Conservation (phyloP, 2,797 vertebrate species). For the Glyptemys insculpta region DNA sequence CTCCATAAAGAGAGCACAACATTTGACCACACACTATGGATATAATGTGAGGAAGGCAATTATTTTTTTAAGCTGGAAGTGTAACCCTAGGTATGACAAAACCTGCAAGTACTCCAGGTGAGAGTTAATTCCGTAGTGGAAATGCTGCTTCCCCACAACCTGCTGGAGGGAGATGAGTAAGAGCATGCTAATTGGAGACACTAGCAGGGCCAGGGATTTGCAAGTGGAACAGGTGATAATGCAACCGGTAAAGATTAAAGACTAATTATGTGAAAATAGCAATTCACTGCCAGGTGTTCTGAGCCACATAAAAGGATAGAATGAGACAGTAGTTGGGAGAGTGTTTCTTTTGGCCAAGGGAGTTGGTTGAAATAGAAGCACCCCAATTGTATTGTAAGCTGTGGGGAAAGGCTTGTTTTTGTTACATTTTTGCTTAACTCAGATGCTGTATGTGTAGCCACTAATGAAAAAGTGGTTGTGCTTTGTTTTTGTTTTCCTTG, state of each 20-base stretch:
- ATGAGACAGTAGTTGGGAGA: not conserved
- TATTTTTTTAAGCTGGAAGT: not conserved
- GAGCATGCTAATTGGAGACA: conserved; percentile 5
- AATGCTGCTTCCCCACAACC: not conserved
- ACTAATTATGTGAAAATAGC: not conserved
- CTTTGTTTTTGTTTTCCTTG: not conserved
- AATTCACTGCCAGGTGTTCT: not conserved
- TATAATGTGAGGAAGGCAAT: not conserved
- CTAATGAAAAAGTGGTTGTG: not conserved
- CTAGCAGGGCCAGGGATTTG: not conserved
- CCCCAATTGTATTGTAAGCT: fast-evolving
- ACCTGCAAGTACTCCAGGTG: not conserved
- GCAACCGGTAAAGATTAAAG: conserved; percentile 26
- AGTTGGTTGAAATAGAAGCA: not conserved
- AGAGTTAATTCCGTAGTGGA: conserved; percentile 4
- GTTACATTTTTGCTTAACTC: fast-evolving
- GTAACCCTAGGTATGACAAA: not conserved
- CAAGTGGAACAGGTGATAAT: conserved; percentile 33
- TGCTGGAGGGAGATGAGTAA: not conserved
- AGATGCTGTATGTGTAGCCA: fast-evolving
- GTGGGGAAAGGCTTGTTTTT: fast-evolving
- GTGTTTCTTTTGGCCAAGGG: not conserved
- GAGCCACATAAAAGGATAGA: not conserved
- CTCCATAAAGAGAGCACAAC: not conserved
- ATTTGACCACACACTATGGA: not conserved